Percentiles rank a stretch among this genome's conserved stretches.
Evolutionary conservation across 2,113 vertebrate genomes (phyloP).

Genomic region (Gasterosteus aculeatus): DNA sequence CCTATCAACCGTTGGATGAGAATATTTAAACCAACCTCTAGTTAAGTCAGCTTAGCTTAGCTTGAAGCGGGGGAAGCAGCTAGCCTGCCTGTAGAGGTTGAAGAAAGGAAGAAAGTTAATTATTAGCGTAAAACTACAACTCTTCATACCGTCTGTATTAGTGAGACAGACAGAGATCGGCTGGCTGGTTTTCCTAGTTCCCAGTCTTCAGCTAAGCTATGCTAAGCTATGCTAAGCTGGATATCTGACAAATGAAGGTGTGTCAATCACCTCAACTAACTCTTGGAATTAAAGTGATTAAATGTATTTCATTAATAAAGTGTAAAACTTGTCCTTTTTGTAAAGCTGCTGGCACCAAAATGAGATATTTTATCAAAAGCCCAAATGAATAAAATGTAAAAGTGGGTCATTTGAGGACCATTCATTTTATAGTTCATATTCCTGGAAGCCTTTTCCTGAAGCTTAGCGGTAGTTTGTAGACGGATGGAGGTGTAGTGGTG

Average conservation of each 20-base stretch:
- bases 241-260: neutral
- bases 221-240: neutral
- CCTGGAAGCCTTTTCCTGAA: constrained; percentile 5
- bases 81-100: neutral
- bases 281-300: neutral
- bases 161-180: neutral
- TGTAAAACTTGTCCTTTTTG: neutral
- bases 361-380: neutral
- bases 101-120: neutral
- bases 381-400: neutral
- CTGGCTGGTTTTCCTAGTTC: neutral
- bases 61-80: neutral
- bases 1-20: neutral
- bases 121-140: neutral
- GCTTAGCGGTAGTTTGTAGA: neutral
- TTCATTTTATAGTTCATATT: neutral
- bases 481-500: neutral
- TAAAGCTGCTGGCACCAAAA: neutral
- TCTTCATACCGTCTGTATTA: neutral
- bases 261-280: neutral
- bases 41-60: constrained; percentile 5
- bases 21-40: neutral
- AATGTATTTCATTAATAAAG: neutral
- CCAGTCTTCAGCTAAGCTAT: neutral
- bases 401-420: neutral